phyloP scores from a whole-genome alignment of 2,888 invertebrate genomes.

The Leptopilina drosophilae region DNA sequence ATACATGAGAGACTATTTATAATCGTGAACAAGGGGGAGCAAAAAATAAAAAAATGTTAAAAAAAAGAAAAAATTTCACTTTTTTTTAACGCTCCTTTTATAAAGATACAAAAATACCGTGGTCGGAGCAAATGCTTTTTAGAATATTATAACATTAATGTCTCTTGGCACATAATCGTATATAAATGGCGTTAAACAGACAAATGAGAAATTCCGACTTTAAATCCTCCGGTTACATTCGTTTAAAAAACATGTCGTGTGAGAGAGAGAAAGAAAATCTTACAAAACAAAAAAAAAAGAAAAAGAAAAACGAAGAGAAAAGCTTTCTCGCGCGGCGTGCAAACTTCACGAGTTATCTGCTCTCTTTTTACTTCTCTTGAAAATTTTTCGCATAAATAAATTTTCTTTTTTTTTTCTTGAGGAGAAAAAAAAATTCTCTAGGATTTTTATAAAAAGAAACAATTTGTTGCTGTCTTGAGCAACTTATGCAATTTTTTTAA shows the following conservation, averaged over 20 bases:
- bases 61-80: background rate
- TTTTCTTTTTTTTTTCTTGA: background rate
- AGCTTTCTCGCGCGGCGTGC: background rate
- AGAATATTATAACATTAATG: background rate
- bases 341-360: constrained; percentile 10
- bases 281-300: background rate
- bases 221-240: background rate
- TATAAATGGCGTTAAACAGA: constrained; percentile 14
- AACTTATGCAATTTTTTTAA: background rate
- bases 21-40: background rate
- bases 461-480: constrained; percentile 1
- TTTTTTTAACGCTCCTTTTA: background rate
- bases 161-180: background rate
- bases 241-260: background rate
- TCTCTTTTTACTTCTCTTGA: background rate
- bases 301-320: background rate
- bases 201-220: constrained; percentile 6
- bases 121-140: background rate
- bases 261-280: background rate
- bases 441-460: background rate
- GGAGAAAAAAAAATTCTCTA: background rate
- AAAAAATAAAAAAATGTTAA: background rate
- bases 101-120: background rate
- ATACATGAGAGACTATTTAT: background rate
- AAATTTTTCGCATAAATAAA: constrained; percentile 5